A percentile compares a stretch with the other conserved stretches of the same genome.
phyloP scores from a whole-genome alignment of 1,140 invertebrate genomes.

The Charaxes varanes region DNA sequence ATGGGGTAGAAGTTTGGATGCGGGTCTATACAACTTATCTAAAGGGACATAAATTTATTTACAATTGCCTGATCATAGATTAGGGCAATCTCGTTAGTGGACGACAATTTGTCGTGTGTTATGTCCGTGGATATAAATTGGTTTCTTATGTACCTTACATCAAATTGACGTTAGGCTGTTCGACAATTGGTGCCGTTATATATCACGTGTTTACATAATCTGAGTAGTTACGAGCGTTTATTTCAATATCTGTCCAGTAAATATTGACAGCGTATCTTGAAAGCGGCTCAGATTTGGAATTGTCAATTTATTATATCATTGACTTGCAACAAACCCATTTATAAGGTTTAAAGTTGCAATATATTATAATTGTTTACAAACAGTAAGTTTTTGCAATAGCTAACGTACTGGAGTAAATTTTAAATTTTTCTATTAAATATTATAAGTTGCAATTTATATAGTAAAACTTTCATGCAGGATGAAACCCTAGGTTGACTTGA shows the following conservation, averaged over 20 bases:
- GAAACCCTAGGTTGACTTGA: no score
- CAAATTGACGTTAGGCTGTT: not conserved
- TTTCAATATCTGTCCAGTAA: conserved; percentile 3
- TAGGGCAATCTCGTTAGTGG: conserved; percentile 33
- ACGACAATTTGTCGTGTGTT: conserved; percentile 39
- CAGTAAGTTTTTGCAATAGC: no score
- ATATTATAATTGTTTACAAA: no score
- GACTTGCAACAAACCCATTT: no score
- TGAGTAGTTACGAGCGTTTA: not conserved
- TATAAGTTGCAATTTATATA: no score
- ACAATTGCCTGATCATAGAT: conserved; percentile 40
- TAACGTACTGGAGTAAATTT: no score
- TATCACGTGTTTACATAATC: not conserved
- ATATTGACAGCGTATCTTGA: not conserved
- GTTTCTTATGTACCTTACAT: conserved; percentile 7
- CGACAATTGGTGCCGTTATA: not conserved
- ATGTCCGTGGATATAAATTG: conserved; percentile 31
- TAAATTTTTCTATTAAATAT: no score
- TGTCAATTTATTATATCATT: conserved; percentile 1
- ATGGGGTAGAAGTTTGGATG: conserved; percentile 30
- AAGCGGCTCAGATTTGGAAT: not conserved
- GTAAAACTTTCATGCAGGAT: no score
- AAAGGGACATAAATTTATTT: conserved; percentile 41
- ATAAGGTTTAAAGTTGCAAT: no score
- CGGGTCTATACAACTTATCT: conserved; percentile 35